A percentile compares a stretch with the other conserved stretches of the same genome.
phyloP scores from a whole-genome alignment of 1,140 invertebrate genomes.

The Leptinotarsa defecta region DNA sequence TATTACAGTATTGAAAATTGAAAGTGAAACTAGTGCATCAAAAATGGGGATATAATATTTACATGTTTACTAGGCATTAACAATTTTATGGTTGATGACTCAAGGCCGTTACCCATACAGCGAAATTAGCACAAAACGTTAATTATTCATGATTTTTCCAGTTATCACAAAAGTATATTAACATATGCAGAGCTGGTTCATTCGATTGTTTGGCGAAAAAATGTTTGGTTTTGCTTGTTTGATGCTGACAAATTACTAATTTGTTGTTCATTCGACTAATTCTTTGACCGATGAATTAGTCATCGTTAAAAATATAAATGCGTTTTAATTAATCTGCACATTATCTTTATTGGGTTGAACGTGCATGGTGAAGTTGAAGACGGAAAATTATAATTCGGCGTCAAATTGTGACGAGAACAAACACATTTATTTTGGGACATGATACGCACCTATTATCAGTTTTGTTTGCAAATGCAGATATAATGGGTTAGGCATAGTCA shows the following conservation, averaged over 20 bases:
- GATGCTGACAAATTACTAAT: background rate
- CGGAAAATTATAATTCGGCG: too few species aligned
- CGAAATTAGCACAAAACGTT: background rate
- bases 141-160: background rate
- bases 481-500: too few species aligned
- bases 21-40: too few species aligned
- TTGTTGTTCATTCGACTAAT: background rate
- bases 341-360: background rate
- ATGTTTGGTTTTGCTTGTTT: background rate
- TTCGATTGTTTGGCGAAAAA: background rate
- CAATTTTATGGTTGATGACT: conserved; percentile 1
- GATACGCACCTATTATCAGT: too few species aligned
- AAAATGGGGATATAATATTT: too few species aligned
- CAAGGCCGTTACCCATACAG: background rate
- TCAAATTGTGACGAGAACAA: too few species aligned
- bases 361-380: background rate
- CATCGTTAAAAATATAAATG: background rate
- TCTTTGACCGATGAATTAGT: background rate
- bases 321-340: background rate
- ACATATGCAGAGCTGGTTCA: background rate
- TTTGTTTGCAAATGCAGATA: too few species aligned
- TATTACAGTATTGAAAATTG: too few species aligned
- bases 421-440: too few species aligned
- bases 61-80: background rate
- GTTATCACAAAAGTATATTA: background rate